phyloP scores from a whole-genome alignment of 1,140 invertebrate genomes.

The Drosophila ficusphila region DNA sequence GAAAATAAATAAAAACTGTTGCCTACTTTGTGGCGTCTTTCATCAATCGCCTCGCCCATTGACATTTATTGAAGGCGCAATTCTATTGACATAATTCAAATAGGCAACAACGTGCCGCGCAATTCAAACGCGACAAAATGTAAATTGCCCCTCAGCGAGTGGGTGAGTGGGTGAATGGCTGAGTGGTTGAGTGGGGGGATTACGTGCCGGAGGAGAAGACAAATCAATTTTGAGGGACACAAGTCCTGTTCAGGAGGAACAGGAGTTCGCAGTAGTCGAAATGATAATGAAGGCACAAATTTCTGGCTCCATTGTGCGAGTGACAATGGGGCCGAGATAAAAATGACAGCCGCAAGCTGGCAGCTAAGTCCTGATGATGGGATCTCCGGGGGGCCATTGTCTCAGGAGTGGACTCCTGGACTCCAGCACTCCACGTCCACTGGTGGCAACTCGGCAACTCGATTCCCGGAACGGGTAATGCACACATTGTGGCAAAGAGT shows the following conservation, averaged over 20 bases:
- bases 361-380: slow-evolving; percentile 26
- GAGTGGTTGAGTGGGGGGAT: background rate
- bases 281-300: slow-evolving; percentile 55
- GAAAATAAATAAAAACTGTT: slow-evolving; percentile 17
- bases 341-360: slow-evolving; percentile 72
- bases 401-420: slow-evolving; percentile 38
- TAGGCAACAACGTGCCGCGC: slow-evolving; percentile 76
- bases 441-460: no score
- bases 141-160: slow-evolving; percentile 54
- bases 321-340: slow-evolving; percentile 71
- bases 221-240: slow-evolving; percentile 68
- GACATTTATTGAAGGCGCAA: slow-evolving; percentile 75
- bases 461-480: slow-evolving; percentile 21
- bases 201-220: slow-evolving; percentile 56
- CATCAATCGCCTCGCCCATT: slow-evolving; percentile 41
- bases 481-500: slow-evolving; percentile 59
- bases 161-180: no score
- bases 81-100: slow-evolving; percentile 80
- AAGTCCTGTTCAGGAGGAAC: background rate
- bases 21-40: slow-evolving; percentile 18
- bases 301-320: slow-evolving; percentile 65
- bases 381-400: slow-evolving; percentile 46
- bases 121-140: slow-evolving; percentile 77
- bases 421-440: no score
- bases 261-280: slow-evolving; percentile 2